phyloP scores from a whole-genome alignment of 2,113 vertebrate genomes.

The Leptobrachium leishanense region DNA sequence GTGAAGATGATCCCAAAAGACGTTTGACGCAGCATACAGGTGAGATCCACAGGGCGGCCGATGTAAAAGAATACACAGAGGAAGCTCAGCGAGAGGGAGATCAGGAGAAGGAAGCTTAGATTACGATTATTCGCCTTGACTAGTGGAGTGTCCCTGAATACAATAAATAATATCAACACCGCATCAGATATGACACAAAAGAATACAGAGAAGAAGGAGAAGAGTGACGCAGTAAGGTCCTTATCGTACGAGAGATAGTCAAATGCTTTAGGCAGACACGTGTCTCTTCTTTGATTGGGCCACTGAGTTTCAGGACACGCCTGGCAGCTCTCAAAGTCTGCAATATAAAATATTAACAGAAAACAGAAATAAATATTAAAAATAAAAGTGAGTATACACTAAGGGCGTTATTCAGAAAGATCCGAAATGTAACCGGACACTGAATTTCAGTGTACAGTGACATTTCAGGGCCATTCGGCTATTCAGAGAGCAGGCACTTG shows the following conservation, averaged over 20 bases:
- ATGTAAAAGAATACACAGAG: slow-evolving; percentile 2
- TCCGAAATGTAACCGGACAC: no score
- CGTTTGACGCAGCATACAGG: slow-evolving; percentile 14
- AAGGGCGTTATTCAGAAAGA: not conserved
- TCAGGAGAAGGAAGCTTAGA: slow-evolving; percentile 26
- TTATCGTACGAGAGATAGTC: slow-evolving; percentile 2
- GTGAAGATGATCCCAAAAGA: slow-evolving; percentile 29
- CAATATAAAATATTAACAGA: not conserved
- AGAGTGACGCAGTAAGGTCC: not conserved
- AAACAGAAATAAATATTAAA: not conserved
- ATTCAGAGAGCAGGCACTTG: not conserved
- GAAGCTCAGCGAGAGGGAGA: slow-evolving; percentile 19
- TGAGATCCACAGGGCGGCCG: slow-evolving; percentile 1
- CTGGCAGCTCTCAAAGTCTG: slow-evolving; percentile 11
- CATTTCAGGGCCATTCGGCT: not conserved
- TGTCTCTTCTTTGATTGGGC: slow-evolving; percentile 2
- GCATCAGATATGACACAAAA: not conserved
- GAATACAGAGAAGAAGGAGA: not conserved
- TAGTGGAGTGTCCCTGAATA: slow-evolving; percentile 13
- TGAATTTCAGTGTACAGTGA: no score
- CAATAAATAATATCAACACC: not conserved
- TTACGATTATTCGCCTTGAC: slow-evolving; percentile 34
- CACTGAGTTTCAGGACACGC: not conserved
- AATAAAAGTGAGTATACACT: not conserved
- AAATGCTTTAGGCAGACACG: not conserved